Conservation (phyloP, 2,888 invertebrate species). For the Saturnia pavonia region DNA sequence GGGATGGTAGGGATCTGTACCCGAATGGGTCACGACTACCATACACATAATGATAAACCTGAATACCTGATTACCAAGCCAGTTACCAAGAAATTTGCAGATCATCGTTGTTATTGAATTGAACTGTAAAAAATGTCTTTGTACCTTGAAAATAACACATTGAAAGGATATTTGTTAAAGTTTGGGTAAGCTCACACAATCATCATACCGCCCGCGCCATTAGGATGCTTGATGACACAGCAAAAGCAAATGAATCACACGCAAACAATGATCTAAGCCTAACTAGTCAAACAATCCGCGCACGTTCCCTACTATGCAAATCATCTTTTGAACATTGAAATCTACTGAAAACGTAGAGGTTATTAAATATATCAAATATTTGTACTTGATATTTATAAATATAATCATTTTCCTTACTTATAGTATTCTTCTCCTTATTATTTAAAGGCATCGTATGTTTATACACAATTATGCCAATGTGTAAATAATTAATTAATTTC, state of each 20-base stretch:
- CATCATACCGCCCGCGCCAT: neutral
- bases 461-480: too few species aligned
- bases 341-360: neutral
- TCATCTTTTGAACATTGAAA: neutral
- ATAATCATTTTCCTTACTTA: neutral
- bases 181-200: neutral
- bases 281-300: neutral
- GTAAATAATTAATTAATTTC: too few species aligned
- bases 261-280: constrained; percentile 10
- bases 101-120: too few species aligned
- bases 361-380: neutral
- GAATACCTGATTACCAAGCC: too few species aligned
- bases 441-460: too few species aligned
- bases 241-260: neutral
- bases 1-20: too few species aligned
- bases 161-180: neutral
- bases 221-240: neutral
- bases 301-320: constrained; percentile 3
- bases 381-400: neutral
- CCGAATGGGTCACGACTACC: too few species aligned
- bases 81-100: too few species aligned
- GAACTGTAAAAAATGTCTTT: neutral
- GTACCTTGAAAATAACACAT: neutral
- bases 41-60: too few species aligned
- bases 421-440: too few species aligned